Evolutionary conservation across 2,797 vertebrate genomes (phyloP), one percentile per base, ranked within the genome.

Genomic region (Cheirogaleus major): DNA sequence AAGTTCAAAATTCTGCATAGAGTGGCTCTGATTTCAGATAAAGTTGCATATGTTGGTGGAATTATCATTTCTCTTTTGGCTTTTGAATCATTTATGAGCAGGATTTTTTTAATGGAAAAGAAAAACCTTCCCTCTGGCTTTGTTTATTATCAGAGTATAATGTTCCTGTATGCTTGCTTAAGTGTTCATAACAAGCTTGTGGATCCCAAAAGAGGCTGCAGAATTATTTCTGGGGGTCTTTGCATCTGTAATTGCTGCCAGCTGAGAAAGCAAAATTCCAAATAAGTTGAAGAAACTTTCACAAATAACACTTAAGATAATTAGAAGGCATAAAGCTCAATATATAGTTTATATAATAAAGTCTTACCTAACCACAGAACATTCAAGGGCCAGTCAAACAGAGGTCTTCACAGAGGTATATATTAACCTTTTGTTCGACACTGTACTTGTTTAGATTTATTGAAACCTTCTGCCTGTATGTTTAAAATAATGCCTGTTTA

Each of bases 151-250:
- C 63, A 35, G 84, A 97, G 80, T 94, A 13, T 92, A 95, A 79
- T 83, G 57, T 97, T 96, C 75, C 48, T 82, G 4, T 70, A 65
- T 0, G 1, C 67, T 86, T 83, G 69, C 2, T 1, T 81, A 89
- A 87, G 41, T 78, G 72, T 83, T 85, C 73, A 22, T 95, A 91
- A 93, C 72, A 96, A 80, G 80, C 45, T 85, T 67, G 43, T 59
- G 83, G 78, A 79, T 96, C 67, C 69, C 6, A 55, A 82, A 96
- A 85, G 82, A 75, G 86, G 75, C 52, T 97, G 0, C 50, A 85
- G 59, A 80, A 79, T 95, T 89, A 93, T 96, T 97, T 97, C 69
- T 98, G 97, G 70, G 96, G 97, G 80, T 98, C 98, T 97, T 96
- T 95, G 73, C 69, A 84, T 98, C 92, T 96, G 18, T 95, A 97